A percentile compares a stretch with the other conserved stretches of the same genome.
Evolutionary conservation across 2,888 invertebrate species (phyloP).

Genomic region (Dyspetes luteomarginatus): DNA sequence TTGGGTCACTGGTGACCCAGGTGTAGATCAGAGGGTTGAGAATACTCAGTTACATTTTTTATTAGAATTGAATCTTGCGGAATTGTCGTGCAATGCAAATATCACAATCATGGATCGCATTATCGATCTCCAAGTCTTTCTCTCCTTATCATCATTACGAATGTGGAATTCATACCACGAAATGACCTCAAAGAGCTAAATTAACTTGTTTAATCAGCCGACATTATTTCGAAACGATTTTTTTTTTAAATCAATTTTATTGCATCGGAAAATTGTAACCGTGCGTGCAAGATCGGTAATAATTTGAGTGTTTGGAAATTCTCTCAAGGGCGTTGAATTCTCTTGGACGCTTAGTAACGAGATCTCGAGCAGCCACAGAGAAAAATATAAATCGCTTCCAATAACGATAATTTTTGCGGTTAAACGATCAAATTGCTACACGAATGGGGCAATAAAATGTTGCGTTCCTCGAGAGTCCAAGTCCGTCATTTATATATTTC

Average conservation of each 20-base stretch:
- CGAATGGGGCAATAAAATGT: conserved; percentile 53
- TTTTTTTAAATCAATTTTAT: conserved; percentile 2
- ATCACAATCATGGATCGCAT: too few species aligned
- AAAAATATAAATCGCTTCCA: conserved; percentile 54
- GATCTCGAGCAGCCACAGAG: conserved; percentile 38
- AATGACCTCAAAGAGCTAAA: too few species aligned
- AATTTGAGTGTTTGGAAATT: conserved; percentile 46
- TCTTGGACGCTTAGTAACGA: conserved; percentile 8
- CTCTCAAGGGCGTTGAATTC: conserved; percentile 14
- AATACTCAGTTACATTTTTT: too few species aligned
- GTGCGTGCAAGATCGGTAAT: conserved; percentile 66
- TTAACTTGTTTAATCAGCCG: too few species aligned
- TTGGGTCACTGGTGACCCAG: too few species aligned
- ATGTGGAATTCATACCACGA: too few species aligned
- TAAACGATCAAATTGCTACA: conserved; percentile 80
- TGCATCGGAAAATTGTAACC: conserved; percentile 27
- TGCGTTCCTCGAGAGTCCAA: conserved; percentile 43
- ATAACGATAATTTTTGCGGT: conserved; percentile 80
- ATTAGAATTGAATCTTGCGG: too few species aligned
- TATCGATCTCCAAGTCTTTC: too few species aligned
- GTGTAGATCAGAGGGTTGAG: too few species aligned
- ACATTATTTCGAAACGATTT: too few species aligned
- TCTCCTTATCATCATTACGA: too few species aligned
- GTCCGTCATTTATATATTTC: conserved; percentile 19
- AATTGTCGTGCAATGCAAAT: too few species aligned